Evolutionary conservation across 2,113 vertebrate genomes (phyloP).

Genomic region (Rhinichthys klamathensis): DNA sequence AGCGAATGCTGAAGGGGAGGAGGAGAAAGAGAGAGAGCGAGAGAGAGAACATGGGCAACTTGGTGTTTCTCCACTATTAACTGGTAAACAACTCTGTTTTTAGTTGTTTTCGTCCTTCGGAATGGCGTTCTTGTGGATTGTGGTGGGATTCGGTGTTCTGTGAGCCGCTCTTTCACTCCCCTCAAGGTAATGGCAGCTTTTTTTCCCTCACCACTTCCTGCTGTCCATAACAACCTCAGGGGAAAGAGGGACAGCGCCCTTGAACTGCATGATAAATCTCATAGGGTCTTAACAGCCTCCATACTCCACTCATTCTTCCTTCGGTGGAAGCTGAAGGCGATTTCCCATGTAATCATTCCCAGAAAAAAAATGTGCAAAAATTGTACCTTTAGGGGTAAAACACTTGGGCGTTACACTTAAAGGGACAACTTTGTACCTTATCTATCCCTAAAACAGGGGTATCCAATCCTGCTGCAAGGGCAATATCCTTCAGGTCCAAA

Average conservation of each 20-base stretch:
- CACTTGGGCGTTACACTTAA: neutral
- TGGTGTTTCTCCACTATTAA: slow-evolving; percentile 64
- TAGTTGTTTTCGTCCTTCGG: slow-evolving; percentile 59
- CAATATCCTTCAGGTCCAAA: neutral
- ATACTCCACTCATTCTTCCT: neutral
- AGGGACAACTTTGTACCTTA: neutral
- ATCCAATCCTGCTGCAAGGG: neutral
- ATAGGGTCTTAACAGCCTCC: neutral
- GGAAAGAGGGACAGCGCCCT: slow-evolving; percentile 17
- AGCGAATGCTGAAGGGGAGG: slow-evolving; percentile 26
- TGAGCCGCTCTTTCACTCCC: slow-evolving; percentile 37
- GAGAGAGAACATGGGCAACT: slow-evolving; percentile 45
- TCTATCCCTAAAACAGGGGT: neutral
- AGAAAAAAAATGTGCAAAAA: neutral
- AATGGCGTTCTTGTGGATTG: slow-evolving; percentile 59
- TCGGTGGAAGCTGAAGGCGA: neutral
- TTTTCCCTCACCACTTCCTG: slow-evolving; percentile 53
- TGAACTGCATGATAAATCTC: slow-evolving; percentile 26
- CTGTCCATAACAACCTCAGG: slow-evolving; percentile 46
- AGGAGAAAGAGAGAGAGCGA: slow-evolving; percentile 14
- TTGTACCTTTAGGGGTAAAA: neutral
- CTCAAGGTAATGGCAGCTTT: slow-evolving; percentile 57
- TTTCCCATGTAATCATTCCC: neutral
- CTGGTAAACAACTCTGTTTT: slow-evolving; percentile 77
- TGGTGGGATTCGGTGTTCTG: slow-evolving; percentile 52